Evolutionary conservation across 2,797 vertebrate species (phyloP), one percentile per base, ranked within the genome.

Genomic region (Cheracebus regulus): DNA sequence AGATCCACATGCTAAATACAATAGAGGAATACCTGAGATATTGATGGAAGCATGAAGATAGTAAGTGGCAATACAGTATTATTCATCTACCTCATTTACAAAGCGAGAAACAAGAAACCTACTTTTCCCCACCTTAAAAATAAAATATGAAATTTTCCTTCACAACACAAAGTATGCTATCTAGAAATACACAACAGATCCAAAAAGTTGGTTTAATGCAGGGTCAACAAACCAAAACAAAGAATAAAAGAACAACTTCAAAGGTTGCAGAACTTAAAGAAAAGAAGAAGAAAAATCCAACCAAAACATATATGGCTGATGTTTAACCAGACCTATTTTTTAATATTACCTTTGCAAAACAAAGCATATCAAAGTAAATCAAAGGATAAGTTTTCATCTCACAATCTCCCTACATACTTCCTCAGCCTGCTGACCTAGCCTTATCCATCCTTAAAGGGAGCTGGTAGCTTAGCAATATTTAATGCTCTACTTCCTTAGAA

Each of bases 281-380:
- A 79, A 46, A 55, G 50, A 64, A 22, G 20, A 55, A 22, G 52
- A 57, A 93, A 93, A 85, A 4, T n/a, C 24, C 52, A 93, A 88
- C 39, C 48, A 82, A 93, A 95, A 87, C n/a, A 93, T 92, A 58
- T 33, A 81, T 26, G 7, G 17, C 57, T 67, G 79, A 33, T 85
- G 28, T 33, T 96, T 64, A 97, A 91, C n/a, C 19, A 58, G 17
- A 89, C 19, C 26, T 88, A 39, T 46, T 96, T 96, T 90, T 58
- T 33, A 70, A 85, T 48, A 94, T 70, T 76, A 91, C 26, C 48
- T 96, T 64, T 94, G 30, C 30, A 94, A 96, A 96, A 79, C 50
- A 82, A 95, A 94, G 41, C 64, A 78, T 85, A 88, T 57, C 39
- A 88, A 96, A 97, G 58, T 85, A 97, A 93, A 90, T 81, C 41